These are phyloP conservation scores for Addax nasomaculatus DNA, from an alignment of 2,113 vertebrate genomes.

Conservation along the genomic window DNA sequence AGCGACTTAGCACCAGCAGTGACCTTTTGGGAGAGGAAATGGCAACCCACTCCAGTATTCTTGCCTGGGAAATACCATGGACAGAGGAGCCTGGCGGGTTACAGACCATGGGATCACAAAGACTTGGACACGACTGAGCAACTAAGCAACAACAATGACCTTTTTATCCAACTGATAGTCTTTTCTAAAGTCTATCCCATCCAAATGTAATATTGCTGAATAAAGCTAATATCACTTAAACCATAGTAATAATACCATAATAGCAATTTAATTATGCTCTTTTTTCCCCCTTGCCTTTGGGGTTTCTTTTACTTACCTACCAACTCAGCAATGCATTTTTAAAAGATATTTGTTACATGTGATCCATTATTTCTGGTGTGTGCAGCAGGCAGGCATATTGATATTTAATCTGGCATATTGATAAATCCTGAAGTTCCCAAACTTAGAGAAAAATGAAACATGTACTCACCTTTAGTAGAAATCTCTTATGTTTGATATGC, in stretches of 20 bases:
- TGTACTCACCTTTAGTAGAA: constrained; percentile 22
- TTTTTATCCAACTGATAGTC: not conserved
- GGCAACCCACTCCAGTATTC: not conserved
- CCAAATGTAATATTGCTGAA: not conserved
- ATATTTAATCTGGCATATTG: not conserved
- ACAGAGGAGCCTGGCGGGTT: not conserved
- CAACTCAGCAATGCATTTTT: constrained; percentile 9
- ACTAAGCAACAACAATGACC: not conserved
- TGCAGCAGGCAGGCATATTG: not conserved
- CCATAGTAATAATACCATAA: not conserved
- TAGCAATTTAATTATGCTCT: not conserved
- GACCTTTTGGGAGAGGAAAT: not conserved
- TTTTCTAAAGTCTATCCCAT: constrained; percentile 8
- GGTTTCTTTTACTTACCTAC: constrained; percentile 25
- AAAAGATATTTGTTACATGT: constrained; percentile 6
- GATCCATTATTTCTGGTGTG: constrained; percentile 9
- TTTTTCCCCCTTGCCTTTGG: not conserved
- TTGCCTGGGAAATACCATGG: not conserved
- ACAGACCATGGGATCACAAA: not conserved
- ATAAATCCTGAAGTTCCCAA: constrained; percentile 30
- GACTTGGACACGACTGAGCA: not conserved
- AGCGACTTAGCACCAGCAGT: not conserved
- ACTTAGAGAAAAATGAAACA: constrained; percentile 21
- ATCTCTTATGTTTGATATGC: not conserved
- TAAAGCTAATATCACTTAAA: not conserved